Evolutionary conservation across 1,140 invertebrate genomes (phyloP).

Genomic region (Oncopeltus fasciatus): DNA sequence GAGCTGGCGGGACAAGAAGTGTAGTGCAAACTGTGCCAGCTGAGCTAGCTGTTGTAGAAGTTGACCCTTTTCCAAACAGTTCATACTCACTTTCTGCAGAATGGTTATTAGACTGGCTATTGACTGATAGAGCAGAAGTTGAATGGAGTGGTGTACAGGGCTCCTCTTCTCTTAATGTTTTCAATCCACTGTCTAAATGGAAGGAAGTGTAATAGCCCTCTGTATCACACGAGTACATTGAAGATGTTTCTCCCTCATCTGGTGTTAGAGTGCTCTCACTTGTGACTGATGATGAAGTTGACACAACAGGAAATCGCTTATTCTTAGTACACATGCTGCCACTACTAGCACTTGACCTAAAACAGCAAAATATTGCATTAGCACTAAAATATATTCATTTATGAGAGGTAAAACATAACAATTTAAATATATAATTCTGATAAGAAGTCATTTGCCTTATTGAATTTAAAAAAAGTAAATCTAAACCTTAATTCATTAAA

Average conservation of each 20-base stretch:
- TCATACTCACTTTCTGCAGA: conserved; percentile 72
- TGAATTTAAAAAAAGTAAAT: too few relatives aligned
- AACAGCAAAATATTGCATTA: conserved; percentile 8
- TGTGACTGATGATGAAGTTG: conserved; percentile 57
- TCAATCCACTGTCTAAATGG: conserved; percentile 86
- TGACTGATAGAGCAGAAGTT: conserved; percentile 38
- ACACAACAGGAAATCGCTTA: conserved; percentile 17
- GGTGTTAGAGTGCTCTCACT: conserved; percentile 66
- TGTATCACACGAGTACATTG: conserved; percentile 87
- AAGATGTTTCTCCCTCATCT: conserved; percentile 79
- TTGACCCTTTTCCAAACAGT: conserved; percentile 65
- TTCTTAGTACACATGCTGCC: conserved; percentile 31
- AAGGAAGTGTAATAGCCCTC: conserved; percentile 96
- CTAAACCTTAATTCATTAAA: too few relatives aligned
- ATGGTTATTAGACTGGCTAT: conserved; percentile 30
- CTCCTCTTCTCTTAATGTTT: conserved; percentile 69
- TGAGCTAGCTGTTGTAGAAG: conserved; percentile 76
- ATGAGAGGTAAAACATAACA: too few relatives aligned
- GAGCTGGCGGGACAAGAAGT: conserved; percentile 33
- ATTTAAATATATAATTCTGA: too few relatives aligned
- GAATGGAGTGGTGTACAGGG: conserved; percentile 46
- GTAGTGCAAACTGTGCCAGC: conserved; percentile 77
- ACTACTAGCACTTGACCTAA: conserved; percentile 49
- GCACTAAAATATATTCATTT: too few relatives aligned
- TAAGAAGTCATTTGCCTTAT: too few relatives aligned